Conservation (phyloP, 2,888 invertebrate species). For the Carpatolechia fugitivella region DNA sequence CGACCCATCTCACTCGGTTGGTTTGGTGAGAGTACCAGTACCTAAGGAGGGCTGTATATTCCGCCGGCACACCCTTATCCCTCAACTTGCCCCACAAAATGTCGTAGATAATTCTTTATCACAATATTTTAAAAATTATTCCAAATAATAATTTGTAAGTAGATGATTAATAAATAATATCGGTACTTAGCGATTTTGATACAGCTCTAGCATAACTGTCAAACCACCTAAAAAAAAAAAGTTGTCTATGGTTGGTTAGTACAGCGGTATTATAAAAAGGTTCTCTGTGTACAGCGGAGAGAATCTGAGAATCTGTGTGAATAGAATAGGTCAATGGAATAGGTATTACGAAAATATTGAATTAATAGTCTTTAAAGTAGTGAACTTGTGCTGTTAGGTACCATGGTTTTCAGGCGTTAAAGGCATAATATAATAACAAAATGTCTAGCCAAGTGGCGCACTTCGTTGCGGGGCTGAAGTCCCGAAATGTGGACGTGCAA, state of each 20-base stretch:
- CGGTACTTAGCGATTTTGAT: conserved; percentile 1
- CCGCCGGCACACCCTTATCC: too few relatives aligned
- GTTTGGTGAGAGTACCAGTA: too few relatives aligned
- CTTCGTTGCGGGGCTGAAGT: conserved; percentile 93
- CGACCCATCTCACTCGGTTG: too few relatives aligned
- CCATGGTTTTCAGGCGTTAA: conserved; percentile 2
- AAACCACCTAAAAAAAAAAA: conserved; percentile 7
- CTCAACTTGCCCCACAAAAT: too few relatives aligned
- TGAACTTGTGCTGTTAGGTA: not conserved
- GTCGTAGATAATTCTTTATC: too few relatives aligned
- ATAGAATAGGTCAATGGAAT: not conserved
- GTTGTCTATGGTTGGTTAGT: conserved; percentile 24
- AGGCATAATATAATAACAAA: conserved; percentile 21
- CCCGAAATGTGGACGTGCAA: conserved; percentile 90
- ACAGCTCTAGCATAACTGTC: conserved; percentile 1
- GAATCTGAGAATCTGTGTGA: too few relatives aligned
- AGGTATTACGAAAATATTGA: not conserved
- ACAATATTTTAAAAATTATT: not conserved
- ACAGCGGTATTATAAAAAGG: too few relatives aligned
- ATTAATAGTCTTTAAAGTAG: not conserved
- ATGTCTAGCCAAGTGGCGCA: conserved; percentile 83
- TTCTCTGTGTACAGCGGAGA: too few relatives aligned
- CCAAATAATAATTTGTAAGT: not conserved
- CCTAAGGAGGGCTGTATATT: too few relatives aligned
- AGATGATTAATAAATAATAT: not conserved